Evolutionary conservation across 2,888 invertebrate species (phyloP).

Genomic region (Epistrophe eligans): DNA sequence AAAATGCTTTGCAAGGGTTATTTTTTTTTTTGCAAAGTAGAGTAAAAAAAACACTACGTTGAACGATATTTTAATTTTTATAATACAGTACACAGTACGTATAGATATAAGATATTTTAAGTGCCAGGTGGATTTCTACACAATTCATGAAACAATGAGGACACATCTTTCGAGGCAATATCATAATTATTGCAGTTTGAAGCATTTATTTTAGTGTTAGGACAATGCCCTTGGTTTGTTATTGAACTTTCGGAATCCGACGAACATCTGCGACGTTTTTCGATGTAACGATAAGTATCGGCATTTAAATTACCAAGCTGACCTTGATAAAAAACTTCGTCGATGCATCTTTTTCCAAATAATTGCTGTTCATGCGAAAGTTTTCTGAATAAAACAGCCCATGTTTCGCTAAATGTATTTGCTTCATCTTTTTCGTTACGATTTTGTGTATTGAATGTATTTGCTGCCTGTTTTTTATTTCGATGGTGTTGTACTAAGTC

Average conservation of each 20-base stretch:
- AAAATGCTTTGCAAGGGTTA: too few species aligned
- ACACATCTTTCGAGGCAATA: neutral
- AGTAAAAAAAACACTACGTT: too few species aligned
- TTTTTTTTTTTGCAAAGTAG: too few species aligned
- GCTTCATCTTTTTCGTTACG: conserved; percentile 6
- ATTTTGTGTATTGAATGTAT: neutral
- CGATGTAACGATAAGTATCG: neutral
- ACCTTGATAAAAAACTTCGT: conserved; percentile 19
- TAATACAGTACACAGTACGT: too few species aligned
- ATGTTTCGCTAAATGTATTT: conserved; percentile 14
- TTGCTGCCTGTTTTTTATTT: neutral
- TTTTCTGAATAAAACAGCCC: conserved; percentile 19
- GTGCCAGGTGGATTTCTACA: neutral
- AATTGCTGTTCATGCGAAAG: conserved; percentile 14
- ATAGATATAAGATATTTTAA: neutral
- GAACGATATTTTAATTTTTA: too few species aligned
- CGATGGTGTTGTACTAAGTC: neutral
- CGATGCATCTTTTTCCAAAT: conserved; percentile 15
- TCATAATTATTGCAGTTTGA: neutral
- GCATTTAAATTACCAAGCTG: conserved; percentile 13
- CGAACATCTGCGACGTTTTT: neutral
- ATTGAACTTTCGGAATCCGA: neutral
- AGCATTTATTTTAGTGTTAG: neutral
- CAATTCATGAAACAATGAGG: neutral
- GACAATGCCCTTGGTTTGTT: neutral